A percentile compares a stretch with the other conserved stretches of the same genome.
phyloP scores from a whole-genome alignment of 2,888 invertebrate species.

The Ligdia adustata region DNA sequence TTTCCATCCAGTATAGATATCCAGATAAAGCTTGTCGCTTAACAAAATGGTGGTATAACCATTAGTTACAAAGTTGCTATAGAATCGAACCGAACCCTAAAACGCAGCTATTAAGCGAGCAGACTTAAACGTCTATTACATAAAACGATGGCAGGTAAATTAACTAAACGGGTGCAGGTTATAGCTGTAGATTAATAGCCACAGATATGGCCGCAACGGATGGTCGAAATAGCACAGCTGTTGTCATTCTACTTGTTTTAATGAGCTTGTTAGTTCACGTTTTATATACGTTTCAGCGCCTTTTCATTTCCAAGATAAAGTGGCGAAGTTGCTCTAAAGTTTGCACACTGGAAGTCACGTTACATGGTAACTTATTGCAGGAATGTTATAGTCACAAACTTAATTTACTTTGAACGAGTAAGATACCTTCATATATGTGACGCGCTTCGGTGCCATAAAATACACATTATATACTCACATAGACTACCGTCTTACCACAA shows the following conservation, averaged over 20 bases:
- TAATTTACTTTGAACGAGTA: too few species aligned
- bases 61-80: slow-evolving; percentile 51
- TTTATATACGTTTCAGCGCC: slow-evolving; percentile 26
- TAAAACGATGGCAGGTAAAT: slow-evolving; percentile 64
- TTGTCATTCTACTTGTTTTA: slow-evolving; percentile 31
- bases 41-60: slow-evolving; percentile 34
- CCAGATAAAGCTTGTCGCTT: slow-evolving; percentile 24
- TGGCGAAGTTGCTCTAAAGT: slow-evolving; percentile 14
- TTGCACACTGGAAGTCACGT: slow-evolving; percentile 1
- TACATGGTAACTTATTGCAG: neutral
- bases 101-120: slow-evolving; percentile 48
- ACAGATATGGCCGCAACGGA: slow-evolving; percentile 53
- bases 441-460: too few species aligned
- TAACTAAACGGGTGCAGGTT: slow-evolving; percentile 55
- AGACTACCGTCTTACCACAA: too few species aligned
- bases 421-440: too few species aligned
- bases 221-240: slow-evolving; percentile 47
- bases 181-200: slow-evolving; percentile 63
- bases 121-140: slow-evolving; percentile 60
- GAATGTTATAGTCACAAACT: too few species aligned
- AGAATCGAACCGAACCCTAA: slow-evolving; percentile 40
- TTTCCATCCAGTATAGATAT: slow-evolving; percentile 10
- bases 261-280: slow-evolving; percentile 32
- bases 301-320: slow-evolving; percentile 25
- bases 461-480: too few species aligned